Conservation (phyloP, 1,140 invertebrate genomes). For the Drosophila takahashii region DNA sequence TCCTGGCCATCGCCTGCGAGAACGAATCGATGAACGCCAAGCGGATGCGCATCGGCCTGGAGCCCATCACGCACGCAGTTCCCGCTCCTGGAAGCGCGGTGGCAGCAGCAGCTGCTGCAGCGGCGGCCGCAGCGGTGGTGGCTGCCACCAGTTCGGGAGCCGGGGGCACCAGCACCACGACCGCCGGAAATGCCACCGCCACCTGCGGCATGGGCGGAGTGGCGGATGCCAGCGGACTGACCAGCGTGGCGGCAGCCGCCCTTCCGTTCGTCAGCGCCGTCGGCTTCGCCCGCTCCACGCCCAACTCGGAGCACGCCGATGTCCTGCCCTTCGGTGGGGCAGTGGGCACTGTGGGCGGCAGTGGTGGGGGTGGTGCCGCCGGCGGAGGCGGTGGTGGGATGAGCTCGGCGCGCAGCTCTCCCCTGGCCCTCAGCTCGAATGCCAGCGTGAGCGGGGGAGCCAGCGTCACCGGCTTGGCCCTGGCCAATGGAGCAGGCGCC, state of each 20-base stretch:
- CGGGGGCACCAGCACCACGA: conserved; percentile 53
- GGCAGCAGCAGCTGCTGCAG: conserved; percentile 85
- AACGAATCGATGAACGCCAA: conserved; percentile 98
- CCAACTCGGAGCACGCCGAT: conserved; percentile 80
- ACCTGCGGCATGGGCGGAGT: conserved; percentile 65
- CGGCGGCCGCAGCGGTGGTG: conserved; percentile 66
- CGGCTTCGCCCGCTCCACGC: conserved; percentile 79
- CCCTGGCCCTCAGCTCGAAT: conserved; percentile 80
- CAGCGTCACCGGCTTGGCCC: conserved; percentile 61
- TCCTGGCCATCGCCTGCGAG: conserved; percentile 97
- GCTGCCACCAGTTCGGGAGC: conserved; percentile 52
- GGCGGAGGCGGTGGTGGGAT: conserved; percentile 66
- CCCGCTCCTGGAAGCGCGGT: conserved; percentile 88
- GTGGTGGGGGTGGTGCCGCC: conserved; percentile 52
- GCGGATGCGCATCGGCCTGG: conserved; percentile 96
- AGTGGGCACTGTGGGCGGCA: conserved; percentile 47
- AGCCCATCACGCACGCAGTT: conserved; percentile 95
- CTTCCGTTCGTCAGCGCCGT: conserved; percentile 76
- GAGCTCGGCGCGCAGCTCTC: conserved; percentile 80
- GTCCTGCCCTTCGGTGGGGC: conserved; percentile 58
- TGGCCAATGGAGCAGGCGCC: conserved; percentile 74
- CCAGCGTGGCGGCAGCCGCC: conserved; percentile 70
- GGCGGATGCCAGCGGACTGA: conserved; percentile 67
- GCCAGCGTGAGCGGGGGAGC: conserved; percentile 75
- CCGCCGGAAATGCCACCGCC: conserved; percentile 62